Evolutionary conservation across 2,797 vertebrate species (phyloP), one percentile per base, ranked within the genome.

Genomic region (Salmo trutta): DNA sequence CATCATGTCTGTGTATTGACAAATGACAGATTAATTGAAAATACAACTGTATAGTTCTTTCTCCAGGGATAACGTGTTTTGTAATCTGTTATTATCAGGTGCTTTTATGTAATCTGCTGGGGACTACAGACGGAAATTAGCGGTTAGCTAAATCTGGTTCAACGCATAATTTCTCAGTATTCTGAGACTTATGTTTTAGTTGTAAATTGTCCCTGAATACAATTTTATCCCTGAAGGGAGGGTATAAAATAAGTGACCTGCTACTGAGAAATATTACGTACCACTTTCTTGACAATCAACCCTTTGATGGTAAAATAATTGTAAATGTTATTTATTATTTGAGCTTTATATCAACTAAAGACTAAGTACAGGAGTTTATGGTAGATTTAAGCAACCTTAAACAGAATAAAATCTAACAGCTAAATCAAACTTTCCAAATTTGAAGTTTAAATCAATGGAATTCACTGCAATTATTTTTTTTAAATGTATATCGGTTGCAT

Each of bases 211-310:
- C 33, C 33, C 5, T 33, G 5, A 5, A 33, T 47, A 47, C 41
- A 12, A 47, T 47, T 10, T 12, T 47, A 41, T 41, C 41, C 41
- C 41, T 41, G 41, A 41, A 41, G 41, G 8, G 41, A 47, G 41
- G 41, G 41, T 47, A 47, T 47, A 47, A 59, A 59, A 59, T 59
- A n/a, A 59, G n/a, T 17, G 19, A 59, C 53, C 17, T 54, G 12
- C n/a, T 59, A 59, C 56, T 59, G 56, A 66, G 27, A 66, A 66
- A 31, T 29, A 29, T 66, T 29, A 66, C 15, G 16, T 21, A 66
- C 75, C 73, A 82, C 56, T 78, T 84, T 84, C 81, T 80, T 78
- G 81, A 79, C 74, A 80, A 77, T 65, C 29, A 74, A 75, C 41
- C 8, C 27, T 78, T 68, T 65, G 17, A 73, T 33, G 27, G 51